A percentile compares a stretch with the other conserved stretches of the same genome.
Evolutionary conservation across 2,888 invertebrate genomes (phyloP).

Genomic region (Erebia epiphron): DNA sequence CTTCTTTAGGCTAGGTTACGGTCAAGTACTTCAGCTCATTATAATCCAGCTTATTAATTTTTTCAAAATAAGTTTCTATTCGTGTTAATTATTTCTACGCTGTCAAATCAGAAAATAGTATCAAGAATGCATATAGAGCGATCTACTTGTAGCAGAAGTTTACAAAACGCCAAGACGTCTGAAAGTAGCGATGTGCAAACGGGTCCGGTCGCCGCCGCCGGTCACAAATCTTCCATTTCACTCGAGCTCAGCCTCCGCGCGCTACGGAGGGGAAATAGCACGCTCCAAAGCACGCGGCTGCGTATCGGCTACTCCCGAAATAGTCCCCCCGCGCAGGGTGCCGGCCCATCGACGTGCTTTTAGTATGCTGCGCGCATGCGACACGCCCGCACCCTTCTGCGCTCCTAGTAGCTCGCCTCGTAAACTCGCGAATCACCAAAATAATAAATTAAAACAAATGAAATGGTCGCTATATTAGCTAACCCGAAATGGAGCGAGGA

Average conservation of each 20-base stretch:
- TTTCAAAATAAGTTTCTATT: background rate
- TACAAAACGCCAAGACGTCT: constrained; percentile 23
- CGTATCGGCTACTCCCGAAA: constrained; percentile 82
- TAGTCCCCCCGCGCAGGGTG: constrained; percentile 75
- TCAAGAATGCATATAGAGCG: background rate
- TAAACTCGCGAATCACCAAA: constrained; percentile 62
- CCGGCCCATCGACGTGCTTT: constrained; percentile 82
- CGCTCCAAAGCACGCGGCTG: constrained; percentile 82
- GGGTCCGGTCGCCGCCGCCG: constrained; percentile 52
- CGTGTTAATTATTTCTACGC: background rate
- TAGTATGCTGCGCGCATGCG: constrained; percentile 84
- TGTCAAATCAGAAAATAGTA: background rate
- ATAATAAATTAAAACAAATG: constrained; percentile 54
- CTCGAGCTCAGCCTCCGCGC: constrained; percentile 77
- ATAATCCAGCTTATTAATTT: no score
- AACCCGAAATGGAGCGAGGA: constrained; percentile 82
- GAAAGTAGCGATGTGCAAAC: constrained; percentile 36
- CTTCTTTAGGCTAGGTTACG: no score
- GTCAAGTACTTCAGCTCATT: no score
- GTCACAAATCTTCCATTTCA: constrained; percentile 82
- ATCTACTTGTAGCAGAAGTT: constrained; percentile 18
- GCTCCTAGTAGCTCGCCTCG: constrained; percentile 64
- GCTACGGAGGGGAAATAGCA: constrained; percentile 79
- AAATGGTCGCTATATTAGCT: constrained; percentile 77
- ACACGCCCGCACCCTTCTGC: constrained; percentile 81